These are phyloP conservation scores for Diprion similis DNA, from an alignment of 1,140 invertebrate species.

Conservation along the genomic window DNA sequence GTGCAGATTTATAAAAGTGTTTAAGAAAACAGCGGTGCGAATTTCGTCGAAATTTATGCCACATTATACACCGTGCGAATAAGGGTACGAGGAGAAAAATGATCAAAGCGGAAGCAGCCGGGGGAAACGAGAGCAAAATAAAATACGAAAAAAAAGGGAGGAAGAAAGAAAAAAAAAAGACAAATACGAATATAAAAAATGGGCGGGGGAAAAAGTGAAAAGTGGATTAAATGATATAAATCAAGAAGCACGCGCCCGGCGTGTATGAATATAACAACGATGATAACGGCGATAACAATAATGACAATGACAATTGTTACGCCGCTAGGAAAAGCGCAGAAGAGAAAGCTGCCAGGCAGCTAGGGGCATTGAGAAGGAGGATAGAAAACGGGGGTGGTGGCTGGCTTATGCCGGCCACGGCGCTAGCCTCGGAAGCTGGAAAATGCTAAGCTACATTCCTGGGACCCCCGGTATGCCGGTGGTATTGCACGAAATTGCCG, in stretches of 20 bases:
- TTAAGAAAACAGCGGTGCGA: no score
- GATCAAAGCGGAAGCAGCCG: conserved; percentile 1
- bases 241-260: not conserved
- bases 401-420: not conserved
- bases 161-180: not conserved
- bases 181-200: no score
- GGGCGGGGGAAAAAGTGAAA: not conserved
- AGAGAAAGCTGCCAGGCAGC: conserved; percentile 10
- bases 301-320: not conserved
- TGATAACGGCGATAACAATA: not conserved
- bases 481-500: conserved; percentile 59
- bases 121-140: conserved; percentile 1
- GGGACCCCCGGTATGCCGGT: conserved; percentile 53
- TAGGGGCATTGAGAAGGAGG: conserved; percentile 8
- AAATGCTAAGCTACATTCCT: conserved; percentile 58
- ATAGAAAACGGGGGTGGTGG: conserved; percentile 13
- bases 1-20: no score
- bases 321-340: conserved; percentile 19
- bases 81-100: not conserved
- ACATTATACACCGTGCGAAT: no score
- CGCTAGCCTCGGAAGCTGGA: conserved; percentile 36
- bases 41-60: no score
- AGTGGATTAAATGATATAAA: not conserved
- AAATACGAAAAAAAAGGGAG: not conserved
- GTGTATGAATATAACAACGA: not conserved